Conservation (phyloP, 2,888 invertebrate species). For the Platerodrilus igneus region DNA sequence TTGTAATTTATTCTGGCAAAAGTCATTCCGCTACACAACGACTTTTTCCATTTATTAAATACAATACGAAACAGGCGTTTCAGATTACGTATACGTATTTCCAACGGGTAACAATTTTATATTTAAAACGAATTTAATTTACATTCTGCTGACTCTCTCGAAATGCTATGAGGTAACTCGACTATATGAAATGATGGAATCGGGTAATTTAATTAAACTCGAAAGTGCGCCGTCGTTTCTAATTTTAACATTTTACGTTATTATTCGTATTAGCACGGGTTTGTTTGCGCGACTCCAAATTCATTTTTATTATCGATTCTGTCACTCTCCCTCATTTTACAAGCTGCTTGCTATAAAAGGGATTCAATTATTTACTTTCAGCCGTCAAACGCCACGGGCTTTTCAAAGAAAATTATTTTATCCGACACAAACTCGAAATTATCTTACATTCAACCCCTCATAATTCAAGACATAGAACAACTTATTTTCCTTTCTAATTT, state of each 20-base stretch:
- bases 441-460: constrained; percentile 14
- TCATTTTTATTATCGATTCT: constrained; percentile 26
- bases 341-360: constrained; percentile 14
- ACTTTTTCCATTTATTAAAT: too few species aligned
- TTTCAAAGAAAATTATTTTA: constrained; percentile 17
- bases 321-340: constrained; percentile 19
- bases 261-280: constrained; percentile 30
- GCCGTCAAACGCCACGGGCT: constrained; percentile 15
- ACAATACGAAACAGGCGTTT: too few species aligned
- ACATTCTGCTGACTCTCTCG: constrained; percentile 28
- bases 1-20: too few species aligned
- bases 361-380: constrained; percentile 20
- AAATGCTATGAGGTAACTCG: constrained; percentile 27
- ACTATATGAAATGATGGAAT: constrained; percentile 34
- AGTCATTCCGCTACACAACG: too few species aligned
- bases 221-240: constrained; percentile 33
- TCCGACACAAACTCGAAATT: constrained; percentile 16
- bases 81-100: too few species aligned
- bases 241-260: constrained; percentile 32
- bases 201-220: constrained; percentile 38
- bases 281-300: constrained; percentile 23
- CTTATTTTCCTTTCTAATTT: too few species aligned
- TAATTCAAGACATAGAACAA: too few species aligned
- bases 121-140: constrained; percentile 34
- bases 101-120: constrained; percentile 11